Evolutionary conservation across 2,797 vertebrate species (phyloP), one percentile per base, ranked within the genome.

Genomic region (Arrhamphus sclerolepis): DNA sequence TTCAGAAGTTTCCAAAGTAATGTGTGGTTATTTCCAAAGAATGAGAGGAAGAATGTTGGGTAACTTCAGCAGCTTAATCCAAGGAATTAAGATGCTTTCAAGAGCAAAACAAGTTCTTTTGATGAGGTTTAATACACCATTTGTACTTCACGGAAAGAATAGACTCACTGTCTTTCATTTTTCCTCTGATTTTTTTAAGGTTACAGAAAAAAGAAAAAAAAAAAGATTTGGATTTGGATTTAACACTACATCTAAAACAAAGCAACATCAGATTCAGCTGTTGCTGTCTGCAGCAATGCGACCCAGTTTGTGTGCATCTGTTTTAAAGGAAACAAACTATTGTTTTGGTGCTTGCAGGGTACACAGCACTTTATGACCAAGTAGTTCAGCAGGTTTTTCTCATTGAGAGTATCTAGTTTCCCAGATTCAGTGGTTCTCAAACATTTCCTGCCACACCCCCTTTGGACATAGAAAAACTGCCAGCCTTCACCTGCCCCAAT

Each of bases 381-480:
- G 50, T 17, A 52, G 52, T 62, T 69, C 60, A 48, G 58, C 68
- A 71, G 48, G 34, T 81, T 81, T 71, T 66, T 75, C 55, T 66
- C n/a, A 4, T n/a, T 0, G 55, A 28, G 62, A 60, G 78, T 72
- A 71, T 67, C 17, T 54, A 38, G 39, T 41, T 68, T 71, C 54
- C 47, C 14, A 13, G 34, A 14, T 38, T 4, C 5, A 38, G 34
- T 38, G 34, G 34, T 38, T 38, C 13, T 38, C 34, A 38, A 14
- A 38, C 34, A 14, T 38, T 68, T 41, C 17, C 63, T 68, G 49
- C 43, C 29, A 46, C 39, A 42, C 50, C 22, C 47, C 18, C 20
- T 10, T 41, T 19, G n/a, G 31, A 34, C 11, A 13, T 14, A 38
- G 34, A 38, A 38, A 3, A 5, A 38, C 14, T 14, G 5, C 34